Evolutionary conservation across 2,797 vertebrate genomes (phyloP).

Genomic region (Geotria australis): DNA sequence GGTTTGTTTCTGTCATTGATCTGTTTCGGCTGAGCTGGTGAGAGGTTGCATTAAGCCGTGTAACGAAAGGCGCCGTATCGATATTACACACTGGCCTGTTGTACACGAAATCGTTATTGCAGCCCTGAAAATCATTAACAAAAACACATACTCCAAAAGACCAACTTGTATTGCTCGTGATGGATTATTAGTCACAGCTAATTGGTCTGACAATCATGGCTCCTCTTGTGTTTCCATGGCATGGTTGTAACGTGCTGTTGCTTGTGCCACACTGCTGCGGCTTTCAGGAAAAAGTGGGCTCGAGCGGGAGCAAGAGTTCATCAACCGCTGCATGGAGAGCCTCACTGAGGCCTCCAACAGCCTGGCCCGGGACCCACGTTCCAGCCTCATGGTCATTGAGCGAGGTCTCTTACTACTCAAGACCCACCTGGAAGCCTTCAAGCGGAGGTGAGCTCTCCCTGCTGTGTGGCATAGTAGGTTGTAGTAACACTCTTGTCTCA

Average conservation of each 20-base stretch:
- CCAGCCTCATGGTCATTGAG: slow-evolving; percentile 83
- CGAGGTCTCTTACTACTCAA: slow-evolving; percentile 89
- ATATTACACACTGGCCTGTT: too few relatives aligned
- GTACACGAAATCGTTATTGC: too few relatives aligned
- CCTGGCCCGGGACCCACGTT: slow-evolving; percentile 66
- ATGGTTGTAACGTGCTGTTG: too few relatives aligned
- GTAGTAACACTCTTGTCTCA: too few relatives aligned
- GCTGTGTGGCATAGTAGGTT: background rate
- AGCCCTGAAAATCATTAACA: too few relatives aligned
- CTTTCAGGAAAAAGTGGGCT: slow-evolving; percentile 57
- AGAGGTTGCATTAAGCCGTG: background rate
- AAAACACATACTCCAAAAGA: too few relatives aligned
- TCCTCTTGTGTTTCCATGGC: too few relatives aligned
- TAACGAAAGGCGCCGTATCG: background rate
- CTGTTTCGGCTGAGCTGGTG: background rate
- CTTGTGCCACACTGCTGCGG: too few relatives aligned
- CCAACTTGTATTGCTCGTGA: too few relatives aligned
- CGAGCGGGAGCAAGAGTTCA: slow-evolving; percentile 96
- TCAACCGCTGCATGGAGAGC: slow-evolving; percentile 97
- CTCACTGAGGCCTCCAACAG: slow-evolving; percentile 78
- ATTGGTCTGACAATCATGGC: too few relatives aligned
- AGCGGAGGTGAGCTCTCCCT: slow-evolving; percentile 35
- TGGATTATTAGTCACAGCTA: too few relatives aligned
- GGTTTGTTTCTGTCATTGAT: slow-evolving; percentile 1
- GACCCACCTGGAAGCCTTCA: slow-evolving; percentile 87